These are phyloP conservation scores for Seriola quinqueradiata DNA, from an alignment of 2,113 vertebrate species.

Conservation along the genomic window DNA sequence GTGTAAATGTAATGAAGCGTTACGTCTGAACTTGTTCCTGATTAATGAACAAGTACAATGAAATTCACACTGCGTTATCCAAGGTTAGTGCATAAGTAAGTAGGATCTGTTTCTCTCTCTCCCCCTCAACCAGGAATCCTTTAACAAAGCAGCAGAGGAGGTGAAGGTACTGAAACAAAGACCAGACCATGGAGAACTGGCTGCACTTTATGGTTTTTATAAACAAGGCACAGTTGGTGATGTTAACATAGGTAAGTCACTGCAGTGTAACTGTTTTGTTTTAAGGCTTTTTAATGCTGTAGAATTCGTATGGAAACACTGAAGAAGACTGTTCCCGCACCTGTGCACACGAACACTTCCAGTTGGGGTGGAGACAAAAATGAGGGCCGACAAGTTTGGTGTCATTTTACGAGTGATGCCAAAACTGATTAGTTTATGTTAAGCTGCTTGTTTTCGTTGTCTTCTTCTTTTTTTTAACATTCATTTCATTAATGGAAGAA, in stretches of 20 bases:
- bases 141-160: constrained; percentile 90
- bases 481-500: no score
- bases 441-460: not conserved
- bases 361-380: constrained; percentile 10
- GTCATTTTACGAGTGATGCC: not conserved
- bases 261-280: not conserved
- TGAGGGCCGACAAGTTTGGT: constrained; percentile 34
- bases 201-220: constrained; percentile 87
- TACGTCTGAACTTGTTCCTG: not conserved
- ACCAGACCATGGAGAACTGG: constrained; percentile 86
- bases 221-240: constrained; percentile 93
- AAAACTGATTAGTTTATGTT: not conserved
- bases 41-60: not conserved
- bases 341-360: not conserved
- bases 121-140: constrained; percentile 82
- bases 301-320: not conserved
- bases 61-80: not conserved
- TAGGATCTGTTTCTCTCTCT: not conserved
- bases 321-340: not conserved
- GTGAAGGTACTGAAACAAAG: constrained; percentile 86
- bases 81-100: not conserved
- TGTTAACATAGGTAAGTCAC: constrained; percentile 86
- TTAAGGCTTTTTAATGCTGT: not conserved
- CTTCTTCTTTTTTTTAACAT: no score
- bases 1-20: not conserved